Base-by-base conservation (phyloP, 2,797 vertebrate genomes). In the Enteromius thamalakanensis region DNA sequence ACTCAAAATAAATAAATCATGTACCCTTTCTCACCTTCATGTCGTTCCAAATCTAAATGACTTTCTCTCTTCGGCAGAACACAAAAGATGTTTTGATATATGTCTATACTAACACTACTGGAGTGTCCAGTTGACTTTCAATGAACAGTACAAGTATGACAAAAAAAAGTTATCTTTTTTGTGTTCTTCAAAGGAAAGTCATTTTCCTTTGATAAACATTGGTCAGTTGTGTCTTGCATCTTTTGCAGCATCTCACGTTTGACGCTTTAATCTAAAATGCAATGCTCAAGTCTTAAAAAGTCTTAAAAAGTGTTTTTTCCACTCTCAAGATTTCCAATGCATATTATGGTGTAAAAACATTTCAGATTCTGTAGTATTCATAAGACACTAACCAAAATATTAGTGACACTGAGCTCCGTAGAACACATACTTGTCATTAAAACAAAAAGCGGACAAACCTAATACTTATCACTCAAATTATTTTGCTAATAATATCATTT, bases 401-500 rank as follows among this genome's bases (percentile, higher is more conserved):
- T 23, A 23, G 37, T 45, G 40, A 26, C n/a, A 71, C 23, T 71
- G 15, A 72, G 23, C 45, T 51, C 29, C 15, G n/a, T 5, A 23
- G 10, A 26, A 32, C 26, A 64, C 60, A 65, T n/a, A 64, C 9
- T 14, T 62, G 4, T 32, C 37, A 64, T 45, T 29, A 32, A n/a
- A 15, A 12, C 15, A 19, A 65, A 21, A 32, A 29, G 32, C 11
- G 9, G 15, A 34, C 11, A 58, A 29, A 26, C 53, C 12, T 5
- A 72, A 62, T 4, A 14, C 19, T 64, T 77, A 34, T 67, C 60
- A 49, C 60, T 67, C 45, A 15, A 45, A 65, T 78, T 29, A 49
- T 47, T n/a, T 14, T 49, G 42, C 60, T 34, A 62, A 65, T 65
- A 2, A 65, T 68, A 15, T 29, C 14, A 62, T 62, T 64, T 64